A percentile compares a stretch with the other conserved stretches of the same genome.
These are phyloP conservation scores for Microcebus griseorufus DNA, from an alignment of 2,113 vertebrate species.

Conservation along the genomic window DNA sequence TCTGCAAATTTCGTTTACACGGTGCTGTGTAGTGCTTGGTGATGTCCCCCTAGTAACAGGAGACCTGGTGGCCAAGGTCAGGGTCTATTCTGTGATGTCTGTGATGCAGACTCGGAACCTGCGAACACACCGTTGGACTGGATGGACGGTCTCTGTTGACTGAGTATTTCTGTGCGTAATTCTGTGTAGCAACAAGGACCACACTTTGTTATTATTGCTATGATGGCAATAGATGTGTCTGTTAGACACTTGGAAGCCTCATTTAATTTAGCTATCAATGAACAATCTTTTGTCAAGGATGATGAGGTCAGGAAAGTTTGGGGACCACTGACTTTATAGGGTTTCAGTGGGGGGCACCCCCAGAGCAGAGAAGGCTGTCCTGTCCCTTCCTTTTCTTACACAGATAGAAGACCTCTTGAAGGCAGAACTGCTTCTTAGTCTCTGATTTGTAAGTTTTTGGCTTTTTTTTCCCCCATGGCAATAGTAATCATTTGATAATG, in stretches of 20 bases:
- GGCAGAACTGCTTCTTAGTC: too few species aligned
- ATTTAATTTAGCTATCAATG: neutral
- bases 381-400: neutral
- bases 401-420: neutral
- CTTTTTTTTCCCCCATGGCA: neutral
- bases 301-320: neutral
- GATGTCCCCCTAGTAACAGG: neutral
- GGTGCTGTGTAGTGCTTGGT: fast-evolving
- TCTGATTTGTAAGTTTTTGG: neutral
- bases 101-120: fast-evolving
- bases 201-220: too few species aligned
- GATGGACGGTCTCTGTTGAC: fast-evolving
- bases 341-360: neutral
- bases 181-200: too few species aligned
- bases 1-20: too few species aligned
- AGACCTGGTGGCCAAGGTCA: neutral
- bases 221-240: neutral
- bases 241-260: neutral
- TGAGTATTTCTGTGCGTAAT: fast-evolving
- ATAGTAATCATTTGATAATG: neutral
- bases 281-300: neutral
- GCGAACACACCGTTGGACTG: neutral
- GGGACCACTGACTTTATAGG: neutral
- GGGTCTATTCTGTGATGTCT: fast-evolving
- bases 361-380: fast-evolving